phyloP scores from a whole-genome alignment of 2,797 vertebrate species.

The Liparis tanakae region DNA sequence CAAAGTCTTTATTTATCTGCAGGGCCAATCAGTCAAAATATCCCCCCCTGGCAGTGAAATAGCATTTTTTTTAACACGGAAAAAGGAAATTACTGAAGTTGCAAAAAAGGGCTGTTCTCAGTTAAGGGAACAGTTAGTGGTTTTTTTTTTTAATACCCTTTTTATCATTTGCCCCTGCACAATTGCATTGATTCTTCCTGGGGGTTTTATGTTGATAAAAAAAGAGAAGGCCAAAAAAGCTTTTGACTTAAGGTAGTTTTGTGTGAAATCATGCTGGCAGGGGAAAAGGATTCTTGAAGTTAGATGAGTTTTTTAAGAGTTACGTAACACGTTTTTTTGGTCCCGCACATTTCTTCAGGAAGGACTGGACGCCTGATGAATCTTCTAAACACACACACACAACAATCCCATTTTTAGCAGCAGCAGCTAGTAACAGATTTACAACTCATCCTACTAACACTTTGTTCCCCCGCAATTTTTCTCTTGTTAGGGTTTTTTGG shows the following conservation, averaged over 20 bases:
- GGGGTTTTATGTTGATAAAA: constrained; percentile 40
- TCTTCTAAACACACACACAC: constrained; percentile 8
- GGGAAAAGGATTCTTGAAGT: constrained; percentile 11
- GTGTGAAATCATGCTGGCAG: constrained; percentile 32
- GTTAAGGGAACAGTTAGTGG: constrained; percentile 42
- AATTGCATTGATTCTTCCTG: constrained; percentile 40
- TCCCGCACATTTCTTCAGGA: not conserved
- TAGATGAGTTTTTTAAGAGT: constrained; percentile 20
- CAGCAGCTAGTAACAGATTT: constrained; percentile 68
- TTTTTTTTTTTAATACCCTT: constrained; percentile 19
- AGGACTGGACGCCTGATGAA: constrained; percentile 13
- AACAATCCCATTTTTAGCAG: constrained; percentile 24
- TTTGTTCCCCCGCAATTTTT: constrained; percentile 69
- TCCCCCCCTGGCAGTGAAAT: constrained; percentile 56
- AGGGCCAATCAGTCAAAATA: constrained; percentile 53
- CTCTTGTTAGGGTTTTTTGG: constrained; percentile 72
- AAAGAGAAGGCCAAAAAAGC: constrained; percentile 14
- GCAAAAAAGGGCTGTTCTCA: constrained; percentile 50
- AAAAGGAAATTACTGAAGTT: constrained; percentile 67
- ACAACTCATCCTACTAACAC: constrained; percentile 63
- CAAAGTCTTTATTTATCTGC: constrained; percentile 59
- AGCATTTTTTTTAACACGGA: constrained; percentile 56
- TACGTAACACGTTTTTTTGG: constrained; percentile 10
- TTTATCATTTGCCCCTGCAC: constrained; percentile 25
- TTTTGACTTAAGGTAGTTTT: constrained; percentile 34